These are phyloP conservation scores for Paratilapia polleni DNA, from an alignment of 2,113 vertebrate species.

Conservation along the genomic window DNA sequence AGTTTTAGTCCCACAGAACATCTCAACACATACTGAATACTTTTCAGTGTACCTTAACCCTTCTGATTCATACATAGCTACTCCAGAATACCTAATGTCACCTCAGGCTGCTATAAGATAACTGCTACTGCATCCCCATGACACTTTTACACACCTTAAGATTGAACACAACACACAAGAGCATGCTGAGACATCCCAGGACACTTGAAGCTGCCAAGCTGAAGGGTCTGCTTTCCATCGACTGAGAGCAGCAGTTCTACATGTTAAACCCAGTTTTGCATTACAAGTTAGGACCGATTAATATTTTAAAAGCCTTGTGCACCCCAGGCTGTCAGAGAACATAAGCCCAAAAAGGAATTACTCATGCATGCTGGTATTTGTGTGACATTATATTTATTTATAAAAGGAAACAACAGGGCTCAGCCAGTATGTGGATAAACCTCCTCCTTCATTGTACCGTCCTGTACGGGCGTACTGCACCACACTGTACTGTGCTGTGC, in stretches of 20 bases:
- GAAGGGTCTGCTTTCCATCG: constrained; percentile 47
- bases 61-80: background rate
- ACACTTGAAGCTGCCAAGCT: constrained; percentile 30
- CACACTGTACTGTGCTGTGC: background rate
- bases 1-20: background rate
- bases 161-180: constrained; percentile 9
- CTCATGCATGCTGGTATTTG: constrained; percentile 41
- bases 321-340: constrained; percentile 20
- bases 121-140: background rate
- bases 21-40: background rate
- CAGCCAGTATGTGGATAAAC: background rate
- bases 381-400: constrained; percentile 41
- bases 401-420: constrained; percentile 27
- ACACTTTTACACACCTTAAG: constrained; percentile 3
- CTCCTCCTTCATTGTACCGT: background rate
- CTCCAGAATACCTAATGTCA: background rate
- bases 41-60: background rate
- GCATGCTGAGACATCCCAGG: constrained; percentile 45
- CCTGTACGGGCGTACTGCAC: background rate
- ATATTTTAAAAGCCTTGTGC: constrained; percentile 43
- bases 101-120: background rate
- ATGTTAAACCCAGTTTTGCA: constrained; percentile 31
- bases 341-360: constrained; percentile 20
- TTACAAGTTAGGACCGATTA: constrained; percentile 36
- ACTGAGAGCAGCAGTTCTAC: background rate